Evolutionary conservation across 1,140 invertebrate species (phyloP).

Genomic region (Bacillus rossius): DNA sequence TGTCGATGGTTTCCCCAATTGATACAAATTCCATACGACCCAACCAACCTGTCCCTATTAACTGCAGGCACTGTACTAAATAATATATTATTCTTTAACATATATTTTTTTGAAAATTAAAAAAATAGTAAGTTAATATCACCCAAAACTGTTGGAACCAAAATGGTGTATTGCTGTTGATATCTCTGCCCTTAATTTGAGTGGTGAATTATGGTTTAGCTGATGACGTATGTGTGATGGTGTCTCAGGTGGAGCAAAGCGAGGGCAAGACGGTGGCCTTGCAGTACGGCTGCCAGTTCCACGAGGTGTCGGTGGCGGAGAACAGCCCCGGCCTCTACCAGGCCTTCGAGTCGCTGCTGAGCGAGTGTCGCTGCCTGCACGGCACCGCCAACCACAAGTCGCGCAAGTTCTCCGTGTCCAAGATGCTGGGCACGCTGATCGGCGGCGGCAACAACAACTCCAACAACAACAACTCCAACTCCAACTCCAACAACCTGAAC

Average conservation of each 20-base stretch:
- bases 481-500: not conserved
- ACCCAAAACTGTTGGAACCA: too few relatives aligned
- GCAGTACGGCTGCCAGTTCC: slow-evolving; percentile 61
- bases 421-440: slow-evolving; percentile 71
- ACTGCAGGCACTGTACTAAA: too few relatives aligned
- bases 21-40: too few relatives aligned
- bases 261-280: slow-evolving; percentile 61
- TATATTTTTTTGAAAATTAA: too few relatives aligned
- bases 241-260: slow-evolving; percentile 56
- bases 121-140: too few relatives aligned
- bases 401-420: slow-evolving; percentile 69
- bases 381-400: slow-evolving; percentile 45
- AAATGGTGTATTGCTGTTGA: too few relatives aligned
- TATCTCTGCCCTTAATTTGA: too few relatives aligned
- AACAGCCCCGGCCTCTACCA: slow-evolving; percentile 62
- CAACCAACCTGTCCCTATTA: too few relatives aligned
- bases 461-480: not conserved
- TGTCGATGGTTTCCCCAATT: too few relatives aligned
- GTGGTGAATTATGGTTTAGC: too few relatives aligned
- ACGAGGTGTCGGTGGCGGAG: slow-evolving; percentile 71
- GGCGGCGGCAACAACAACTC: slow-evolving; percentile 43
- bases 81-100: too few relatives aligned
- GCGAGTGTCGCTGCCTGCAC: slow-evolving; percentile 50
- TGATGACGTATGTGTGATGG: too few relatives aligned
- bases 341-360: slow-evolving; percentile 59